phyloP scores from a whole-genome alignment of 2,888 invertebrate species.

The Aplocera efformata region DNA sequence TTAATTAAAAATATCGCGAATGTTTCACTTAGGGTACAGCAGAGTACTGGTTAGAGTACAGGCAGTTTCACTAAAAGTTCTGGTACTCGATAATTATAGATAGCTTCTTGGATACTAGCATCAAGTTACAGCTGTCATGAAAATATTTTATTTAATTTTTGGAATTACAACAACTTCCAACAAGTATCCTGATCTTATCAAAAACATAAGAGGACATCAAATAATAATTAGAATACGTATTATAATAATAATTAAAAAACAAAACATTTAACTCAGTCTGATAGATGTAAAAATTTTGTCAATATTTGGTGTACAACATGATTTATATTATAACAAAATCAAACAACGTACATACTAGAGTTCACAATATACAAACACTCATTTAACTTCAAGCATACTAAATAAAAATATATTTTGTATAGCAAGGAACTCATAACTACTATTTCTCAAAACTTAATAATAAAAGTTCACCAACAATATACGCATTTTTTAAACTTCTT shows the following conservation, averaged over 20 bases:
- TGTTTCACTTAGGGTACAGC: no score
- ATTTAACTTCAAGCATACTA: conserved; percentile 5
- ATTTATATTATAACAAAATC: conserved; percentile 11
- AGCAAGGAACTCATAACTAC: conserved; percentile 1
- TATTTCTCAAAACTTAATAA: conserved; percentile 4
- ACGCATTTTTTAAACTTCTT: no score
- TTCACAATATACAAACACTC: conserved; percentile 19
- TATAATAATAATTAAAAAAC: conserved; percentile 23
- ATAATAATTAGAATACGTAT: conserved; percentile 11
- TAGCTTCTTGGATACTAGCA: no score
- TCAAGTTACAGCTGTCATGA: no score
- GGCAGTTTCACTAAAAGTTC: no score
- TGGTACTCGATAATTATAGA: no score
- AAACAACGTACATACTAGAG: conserved; percentile 9
- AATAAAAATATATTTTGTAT: conserved; percentile 7
- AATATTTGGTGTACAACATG: conserved; percentile 26
- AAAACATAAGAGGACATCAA: conserved; percentile 15
- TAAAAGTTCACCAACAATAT: conserved; percentile 10
- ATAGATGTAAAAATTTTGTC: conserved; percentile 26
- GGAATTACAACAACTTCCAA: conserved; percentile 5
- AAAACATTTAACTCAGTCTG: conserved; percentile 28
- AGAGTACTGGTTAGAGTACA: no score
- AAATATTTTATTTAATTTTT: not conserved
- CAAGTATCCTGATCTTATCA: conserved; percentile 10
- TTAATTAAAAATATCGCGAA: no score